These are phyloP conservation scores for Anguilla rostrata DNA, from an alignment of 2,113 vertebrate species.

Conservation along the genomic window DNA sequence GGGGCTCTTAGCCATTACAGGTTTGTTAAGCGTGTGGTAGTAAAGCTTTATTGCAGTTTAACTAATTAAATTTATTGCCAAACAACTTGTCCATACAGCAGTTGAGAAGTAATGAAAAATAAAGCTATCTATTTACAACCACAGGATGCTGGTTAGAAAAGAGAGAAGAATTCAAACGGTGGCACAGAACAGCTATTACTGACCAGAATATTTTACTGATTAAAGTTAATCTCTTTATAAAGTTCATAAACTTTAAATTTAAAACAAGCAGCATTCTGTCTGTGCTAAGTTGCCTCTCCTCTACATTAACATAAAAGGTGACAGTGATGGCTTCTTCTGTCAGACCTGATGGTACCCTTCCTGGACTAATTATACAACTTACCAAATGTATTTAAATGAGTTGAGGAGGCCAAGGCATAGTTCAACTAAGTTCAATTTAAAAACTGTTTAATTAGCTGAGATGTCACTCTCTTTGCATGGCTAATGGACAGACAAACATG, in stretches of 20 bases:
- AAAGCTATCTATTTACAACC: neutral
- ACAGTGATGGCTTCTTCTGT: neutral
- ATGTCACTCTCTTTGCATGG: slow-evolving; percentile 14
- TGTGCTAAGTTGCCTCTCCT: neutral
- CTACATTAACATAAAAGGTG: slow-evolving; percentile 10
- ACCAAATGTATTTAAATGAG: slow-evolving; percentile 21
- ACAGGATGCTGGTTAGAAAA: neutral
- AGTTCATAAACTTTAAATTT: neutral
- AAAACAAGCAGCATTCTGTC: neutral
- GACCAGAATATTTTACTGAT: neutral
- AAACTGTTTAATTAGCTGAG: slow-evolving; percentile 29
- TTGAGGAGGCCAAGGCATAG: slow-evolving; percentile 28
- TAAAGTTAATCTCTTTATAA: neutral
- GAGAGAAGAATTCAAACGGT: neutral
- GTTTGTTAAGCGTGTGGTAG: neutral
- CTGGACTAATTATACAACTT: slow-evolving; percentile 17
- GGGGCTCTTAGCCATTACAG: neutral
- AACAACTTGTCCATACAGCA: neutral
- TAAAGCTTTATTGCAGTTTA: neutral
- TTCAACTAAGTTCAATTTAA: slow-evolving; percentile 10
- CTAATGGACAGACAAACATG: slow-evolving; percentile 23
- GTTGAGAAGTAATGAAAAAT: neutral
- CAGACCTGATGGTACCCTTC: neutral
- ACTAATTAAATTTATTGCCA: neutral
- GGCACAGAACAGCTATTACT: neutral